Conservation (phyloP, 2,888 invertebrate species). For the Drosophila borealis region DNA sequence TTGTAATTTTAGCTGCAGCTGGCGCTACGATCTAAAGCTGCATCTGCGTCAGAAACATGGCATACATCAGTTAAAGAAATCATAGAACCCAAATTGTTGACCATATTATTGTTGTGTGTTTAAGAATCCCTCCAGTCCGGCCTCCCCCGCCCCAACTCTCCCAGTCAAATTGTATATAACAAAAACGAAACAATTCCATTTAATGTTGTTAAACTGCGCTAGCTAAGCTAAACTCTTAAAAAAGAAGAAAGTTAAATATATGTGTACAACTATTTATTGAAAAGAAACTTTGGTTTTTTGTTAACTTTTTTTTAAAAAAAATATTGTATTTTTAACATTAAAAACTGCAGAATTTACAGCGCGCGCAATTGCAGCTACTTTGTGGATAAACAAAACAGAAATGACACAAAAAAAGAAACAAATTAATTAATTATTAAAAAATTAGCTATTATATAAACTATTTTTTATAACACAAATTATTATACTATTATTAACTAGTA, state of each 20-base stretch:
- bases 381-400: conserved; percentile 23
- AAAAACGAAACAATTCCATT: conserved; percentile 20
- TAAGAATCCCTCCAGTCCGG: neutral
- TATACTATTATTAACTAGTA: conserved; percentile 21
- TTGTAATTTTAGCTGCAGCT: conserved; percentile 84
- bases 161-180: conserved; percentile 32
- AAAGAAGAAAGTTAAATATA: conserved; percentile 73
- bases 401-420: conserved; percentile 10
- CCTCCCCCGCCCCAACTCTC: neutral
- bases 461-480: conserved; percentile 1
- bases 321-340: conserved; percentile 12
- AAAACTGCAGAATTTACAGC: conserved; percentile 38
- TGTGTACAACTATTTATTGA: conserved; percentile 77
- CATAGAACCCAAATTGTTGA: conserved; percentile 59
- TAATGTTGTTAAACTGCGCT: conserved; percentile 60
- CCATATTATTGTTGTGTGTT: neutral
- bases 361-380: conserved; percentile 6
- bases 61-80: conserved; percentile 84
- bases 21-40: conserved; percentile 85
- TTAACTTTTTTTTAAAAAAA: conserved; percentile 32
- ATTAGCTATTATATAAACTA: conserved; percentile 31
- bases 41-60: conserved; percentile 85
- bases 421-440: neutral
- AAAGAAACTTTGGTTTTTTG: conserved; percentile 59
- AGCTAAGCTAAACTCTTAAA: conserved; percentile 63